Evolutionary conservation across 1,140 invertebrate genomes (phyloP), one percentile per base, ranked within the genome.

Genomic region (Polypedilum pembai): DNA sequence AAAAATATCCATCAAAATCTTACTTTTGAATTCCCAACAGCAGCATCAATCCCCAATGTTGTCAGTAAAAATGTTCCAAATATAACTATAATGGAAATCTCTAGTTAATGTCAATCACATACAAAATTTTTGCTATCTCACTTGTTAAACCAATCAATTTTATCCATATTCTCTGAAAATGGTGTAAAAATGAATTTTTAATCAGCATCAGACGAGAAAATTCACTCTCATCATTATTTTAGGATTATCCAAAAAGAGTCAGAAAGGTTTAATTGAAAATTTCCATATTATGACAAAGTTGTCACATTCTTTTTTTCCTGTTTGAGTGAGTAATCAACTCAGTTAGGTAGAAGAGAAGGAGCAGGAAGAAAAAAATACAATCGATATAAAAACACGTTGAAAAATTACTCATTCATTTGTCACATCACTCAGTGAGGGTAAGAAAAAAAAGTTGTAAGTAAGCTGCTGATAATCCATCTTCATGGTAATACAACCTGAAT

Each of bases 401-500:
- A 69, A 69, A 69, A 69, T 69, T 69, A 69, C 65, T 69, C n/a
- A 18, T 20, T 18, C 17, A 69, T 20, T 69, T 69, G 65, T 69
- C 20, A 69, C 18, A 18, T 21, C 17, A 69, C 65, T 69, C 8
- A 18, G 65, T 69, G 2, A 69, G 18, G n/a, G n/a, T 56, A 56
- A 56, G n/a, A 56, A n/a, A 56, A 56, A 15, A 56, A 56, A 56
- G n/a, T 12, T 56, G 45, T 69, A 69, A 20, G 65, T 21, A 69
- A 69, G 65, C n/a, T 69, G 65, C 24, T 18, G 65, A 69, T 21
- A 69, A 69, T 69, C 65, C 65, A 69, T 69, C 65, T 69, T 69
- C 65, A 69, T 69, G 45, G n/a, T 56, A 17, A 56, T 56, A 18
- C 45, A 18, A 69, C 65, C 65, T 21, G 20, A 7, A 69, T 69